Evolutionary conservation across 2,797 vertebrate species (phyloP).

Genomic region (Silurus aristotelis): DNA sequence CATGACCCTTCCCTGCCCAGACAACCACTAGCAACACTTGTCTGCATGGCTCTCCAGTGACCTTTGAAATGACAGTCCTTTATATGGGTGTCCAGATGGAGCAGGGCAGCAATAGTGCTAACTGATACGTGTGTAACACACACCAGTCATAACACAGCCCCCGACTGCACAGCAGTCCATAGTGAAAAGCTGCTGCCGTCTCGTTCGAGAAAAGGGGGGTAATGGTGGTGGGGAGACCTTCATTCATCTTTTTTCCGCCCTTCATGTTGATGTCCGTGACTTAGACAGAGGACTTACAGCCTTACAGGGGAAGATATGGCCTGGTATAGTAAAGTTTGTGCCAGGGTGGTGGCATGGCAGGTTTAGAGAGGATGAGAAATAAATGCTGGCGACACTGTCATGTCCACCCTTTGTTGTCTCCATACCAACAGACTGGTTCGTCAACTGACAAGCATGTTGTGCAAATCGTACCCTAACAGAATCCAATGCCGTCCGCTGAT

Average conservation of each 20-base stretch:
- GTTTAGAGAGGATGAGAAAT: slow-evolving; percentile 39
- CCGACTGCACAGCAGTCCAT: slow-evolving; percentile 54
- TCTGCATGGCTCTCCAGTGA: slow-evolving; percentile 77
- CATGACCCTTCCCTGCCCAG: slow-evolving; percentile 57
- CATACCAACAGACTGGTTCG: slow-evolving; percentile 41
- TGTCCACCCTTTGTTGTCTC: slow-evolving; percentile 47
- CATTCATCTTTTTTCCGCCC: slow-evolving; percentile 54
- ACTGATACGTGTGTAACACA: slow-evolving; percentile 80
- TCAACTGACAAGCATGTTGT: slow-evolving; percentile 26
- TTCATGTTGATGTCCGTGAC: slow-evolving; percentile 45
- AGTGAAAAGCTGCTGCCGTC: slow-evolving; percentile 53
- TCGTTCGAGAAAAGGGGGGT: slow-evolving; percentile 4
- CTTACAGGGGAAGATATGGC: background rate
- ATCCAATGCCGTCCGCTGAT: slow-evolving; percentile 2
- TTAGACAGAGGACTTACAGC: slow-evolving; percentile 40
- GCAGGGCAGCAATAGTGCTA: slow-evolving; percentile 67
- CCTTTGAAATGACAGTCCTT: slow-evolving; percentile 81
- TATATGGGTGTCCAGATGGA: slow-evolving; percentile 75
- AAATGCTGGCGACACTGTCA: slow-evolving; percentile 44
- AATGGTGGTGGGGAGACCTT: slow-evolving; percentile 34
- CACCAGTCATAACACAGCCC: slow-evolving; percentile 78
- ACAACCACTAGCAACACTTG: slow-evolving; percentile 72
- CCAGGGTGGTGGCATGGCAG: slow-evolving; percentile 37
- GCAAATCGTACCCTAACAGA: slow-evolving; percentile 14
- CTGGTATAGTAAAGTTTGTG: slow-evolving; percentile 35